Base-by-base conservation (phyloP, 1,140 invertebrate genomes). In the Sipha flava region DNA sequence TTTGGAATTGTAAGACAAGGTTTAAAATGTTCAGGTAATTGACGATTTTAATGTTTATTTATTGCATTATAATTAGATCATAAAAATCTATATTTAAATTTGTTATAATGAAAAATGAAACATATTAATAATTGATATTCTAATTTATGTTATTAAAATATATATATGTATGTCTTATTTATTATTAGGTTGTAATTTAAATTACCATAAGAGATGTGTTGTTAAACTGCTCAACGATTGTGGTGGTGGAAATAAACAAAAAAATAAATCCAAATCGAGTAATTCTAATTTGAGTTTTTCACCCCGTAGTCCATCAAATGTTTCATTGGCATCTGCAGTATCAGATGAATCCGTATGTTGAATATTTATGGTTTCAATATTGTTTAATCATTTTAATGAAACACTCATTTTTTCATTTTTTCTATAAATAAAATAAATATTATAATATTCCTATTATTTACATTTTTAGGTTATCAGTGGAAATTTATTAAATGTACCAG, bases 141-240 rank as follows among this genome's bases (percentile, higher is more conserved):
- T n/a, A n/a, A n/a, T n/a, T n/a, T n/a, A n/a, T n/a, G n/a, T n/a
- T n/a, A n/a, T n/a, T n/a, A n/a, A n/a, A n/a, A n/a, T n/a, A n/a
- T n/a, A n/a, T n/a, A n/a, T 10, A 43, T 6, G 9, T 43, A 43
- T 43, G n/a, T 43, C 3, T 43, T 43, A 57, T 83, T n/a, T 16
- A 80, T 82, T 86, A 86, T 45, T 86, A 98, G 96, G 95, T 82
- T 99, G 97, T 88, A 93, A 96, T 12, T 90, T 96, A 84, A 98
- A 98, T 88, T 99, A 96, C 88, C 98, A 99, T 88, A 99, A 99
- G 86, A 89, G 97, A 64, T 99, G 98, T 88, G 97, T 97, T 70
- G 95, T 97, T 81, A 98, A 98, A 87, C 95, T 99, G 81, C 97
- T 97, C 29, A 98, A 98, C 85, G 98, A 99, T 88, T 99, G 98